phyloP scores from a whole-genome alignment of 2,113 vertebrate genomes.

The Dasypus novemcinctus region DNA sequence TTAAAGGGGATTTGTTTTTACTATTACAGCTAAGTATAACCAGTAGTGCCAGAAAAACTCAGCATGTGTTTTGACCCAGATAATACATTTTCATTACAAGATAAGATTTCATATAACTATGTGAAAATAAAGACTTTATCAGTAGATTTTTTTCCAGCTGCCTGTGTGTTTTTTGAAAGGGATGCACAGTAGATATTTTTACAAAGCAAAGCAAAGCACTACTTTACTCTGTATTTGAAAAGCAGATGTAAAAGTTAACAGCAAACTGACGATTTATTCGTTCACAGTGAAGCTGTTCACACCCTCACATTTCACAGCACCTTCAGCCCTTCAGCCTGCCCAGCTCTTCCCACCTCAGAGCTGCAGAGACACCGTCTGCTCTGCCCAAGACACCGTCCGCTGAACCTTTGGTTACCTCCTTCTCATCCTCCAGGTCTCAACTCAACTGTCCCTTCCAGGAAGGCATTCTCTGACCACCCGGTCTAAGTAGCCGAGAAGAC shows the following conservation, averaged over 20 bases:
- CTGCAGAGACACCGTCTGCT: background rate
- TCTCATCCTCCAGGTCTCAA: background rate
- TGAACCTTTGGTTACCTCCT: background rate
- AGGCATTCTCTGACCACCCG: background rate
- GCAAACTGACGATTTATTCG: background rate
- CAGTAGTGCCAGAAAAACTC: slow-evolving; percentile 5
- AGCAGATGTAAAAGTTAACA: background rate
- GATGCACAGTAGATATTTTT: background rate
- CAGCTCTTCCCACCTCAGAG: background rate
- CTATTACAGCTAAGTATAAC: background rate
- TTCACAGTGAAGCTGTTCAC: fast-evolving
- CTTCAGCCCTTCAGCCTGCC: background rate
- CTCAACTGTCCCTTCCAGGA: background rate
- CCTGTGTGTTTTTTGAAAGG: background rate
- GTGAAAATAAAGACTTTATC: slow-evolving; percentile 19
- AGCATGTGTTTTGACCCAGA: slow-evolving; percentile 36
- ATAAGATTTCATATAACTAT: background rate
- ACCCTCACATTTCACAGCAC: background rate
- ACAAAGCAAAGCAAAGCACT: background rate
- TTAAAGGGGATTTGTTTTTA: background rate
- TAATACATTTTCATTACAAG: slow-evolving; percentile 16
- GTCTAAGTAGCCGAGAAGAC: background rate
- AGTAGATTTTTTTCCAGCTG: background rate
- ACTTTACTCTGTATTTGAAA: no score
- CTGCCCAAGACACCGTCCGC: background rate